Base-by-base conservation (phyloP, 2,888 invertebrate species). In the Imbricaverruca yamaguchii region DNA sequence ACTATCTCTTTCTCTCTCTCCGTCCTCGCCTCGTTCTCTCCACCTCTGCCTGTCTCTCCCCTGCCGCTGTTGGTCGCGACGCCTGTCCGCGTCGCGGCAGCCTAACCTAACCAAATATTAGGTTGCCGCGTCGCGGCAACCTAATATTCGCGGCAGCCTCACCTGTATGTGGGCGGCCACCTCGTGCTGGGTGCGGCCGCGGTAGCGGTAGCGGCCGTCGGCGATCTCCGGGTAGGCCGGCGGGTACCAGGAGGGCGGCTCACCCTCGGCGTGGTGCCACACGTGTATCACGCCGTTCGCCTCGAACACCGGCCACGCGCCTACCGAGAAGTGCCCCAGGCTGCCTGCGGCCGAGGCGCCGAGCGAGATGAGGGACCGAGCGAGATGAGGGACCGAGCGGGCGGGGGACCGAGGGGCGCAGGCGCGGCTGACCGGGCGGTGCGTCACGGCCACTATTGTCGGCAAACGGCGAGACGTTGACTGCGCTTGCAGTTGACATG, bases 201-300 rank as follows among this genome's bases (percentile, higher is more conserved):
- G 80, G 82, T 82, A 84, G 13, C 21, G 18, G 83, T 81, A 83
- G 53, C 69, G 63, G 0, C 82, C 82, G 3, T 56, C 4, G n/a
- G 82, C 65, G 53, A 84, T 80, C 56, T 82, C 57, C 21, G n/a
- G 23, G n/a, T 83, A n/a, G 39, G 79, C 78, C 0, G 82, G 82
- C 15, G 83, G 78, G 25, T 80, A 63, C 84, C 84, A 84, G 69
- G n/a, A 53, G 4, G 84, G 83, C 2, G 69, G 79, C 21, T 82
- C 39, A 13, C 80, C 82, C 80, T 84, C 83, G 21, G 84, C 83
- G 81, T 84, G 83, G 79, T 83, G 81, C 84, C 84, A 84, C 80
- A 84, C 82, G 80, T 82, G 83, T n/a, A 84, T 80, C 59, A 82
- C 81, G 13, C 84, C 84, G 74, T 83, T 84, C 67, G 82, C 56